Evolutionary conservation across 2,888 invertebrate species (phyloP).

Genomic region (Prenolepis imparis): DNA sequence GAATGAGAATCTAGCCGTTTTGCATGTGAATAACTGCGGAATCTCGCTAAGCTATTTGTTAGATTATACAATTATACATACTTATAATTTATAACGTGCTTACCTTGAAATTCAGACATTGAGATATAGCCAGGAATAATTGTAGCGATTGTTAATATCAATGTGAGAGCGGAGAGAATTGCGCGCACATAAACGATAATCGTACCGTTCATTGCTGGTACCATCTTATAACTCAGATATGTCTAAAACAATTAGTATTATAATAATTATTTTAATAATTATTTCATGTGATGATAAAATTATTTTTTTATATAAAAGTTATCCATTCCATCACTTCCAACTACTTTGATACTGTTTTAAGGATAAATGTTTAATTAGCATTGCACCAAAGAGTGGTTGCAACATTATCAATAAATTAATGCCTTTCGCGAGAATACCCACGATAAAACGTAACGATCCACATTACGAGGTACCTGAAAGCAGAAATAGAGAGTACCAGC

Average conservation of each 20-base stretch:
- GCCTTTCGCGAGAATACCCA: not conserved
- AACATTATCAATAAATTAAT: conserved; percentile 13
- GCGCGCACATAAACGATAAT: conserved; percentile 79
- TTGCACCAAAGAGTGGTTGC: not conserved
- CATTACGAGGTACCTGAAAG: conserved; percentile 86
- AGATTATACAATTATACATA: not conserved
- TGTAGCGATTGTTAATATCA: conserved; percentile 77
- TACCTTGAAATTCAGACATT: conserved; percentile 80
- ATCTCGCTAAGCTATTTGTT: not conserved
- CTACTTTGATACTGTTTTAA: not conserved
- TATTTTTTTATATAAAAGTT: not conserved
- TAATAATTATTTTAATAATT: conserved; percentile 21
- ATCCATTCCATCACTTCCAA: not conserved
- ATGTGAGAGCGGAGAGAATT: conserved; percentile 75
- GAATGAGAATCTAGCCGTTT: not conserved
- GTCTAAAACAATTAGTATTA: conserved; percentile 75
- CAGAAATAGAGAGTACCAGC: conserved; percentile 88
- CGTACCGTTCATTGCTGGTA: conserved; percentile 78
- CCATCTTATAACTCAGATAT: conserved; percentile 82
- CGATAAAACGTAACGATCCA: conserved; percentile 11
- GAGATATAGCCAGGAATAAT: conserved; percentile 79
- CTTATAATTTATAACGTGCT: conserved; percentile 25
- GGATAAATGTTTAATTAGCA: not conserved
- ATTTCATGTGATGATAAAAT: conserved; percentile 40
- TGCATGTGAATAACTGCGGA: not conserved